Evolutionary conservation across 2,113 vertebrate species (phyloP).

Genomic region (Scortum barcoo): DNA sequence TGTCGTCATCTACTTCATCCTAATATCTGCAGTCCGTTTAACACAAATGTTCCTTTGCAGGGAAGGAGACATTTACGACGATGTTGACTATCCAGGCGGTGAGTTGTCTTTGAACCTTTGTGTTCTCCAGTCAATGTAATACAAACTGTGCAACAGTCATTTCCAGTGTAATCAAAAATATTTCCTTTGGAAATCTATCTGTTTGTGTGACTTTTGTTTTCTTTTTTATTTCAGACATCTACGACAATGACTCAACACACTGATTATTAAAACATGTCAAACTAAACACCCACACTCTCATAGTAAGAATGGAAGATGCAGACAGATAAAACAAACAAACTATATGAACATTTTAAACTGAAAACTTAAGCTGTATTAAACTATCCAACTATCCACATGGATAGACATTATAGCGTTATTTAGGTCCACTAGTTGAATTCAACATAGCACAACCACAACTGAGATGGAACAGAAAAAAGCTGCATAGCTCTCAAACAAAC

Average conservation of each 20-base stretch:
- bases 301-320: background rate
- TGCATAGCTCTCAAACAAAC: background rate
- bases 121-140: background rate
- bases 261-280: constrained; percentile 41
- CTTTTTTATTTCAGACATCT: constrained; percentile 76
- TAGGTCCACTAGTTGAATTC: background rate
- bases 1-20: too few species aligned
- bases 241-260: constrained; percentile 79
- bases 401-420: background rate
- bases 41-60: constrained; percentile 66
- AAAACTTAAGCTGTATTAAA: constrained; percentile 10
- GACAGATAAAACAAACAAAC: background rate
- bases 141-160: background rate
- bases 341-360: background rate
- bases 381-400: background rate
- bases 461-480: background rate
- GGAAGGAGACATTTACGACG: constrained; percentile 89
- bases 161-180: background rate
- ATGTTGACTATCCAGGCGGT: constrained; percentile 83
- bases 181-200: background rate
- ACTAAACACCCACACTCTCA: constrained; percentile 7
- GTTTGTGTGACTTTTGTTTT: background rate
- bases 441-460: too few species aligned
- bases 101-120: constrained; percentile 24
- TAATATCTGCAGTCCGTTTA: background rate